Base-by-base conservation (phyloP, 2,113 vertebrate genomes). In the Synodontis membranacea region DNA sequence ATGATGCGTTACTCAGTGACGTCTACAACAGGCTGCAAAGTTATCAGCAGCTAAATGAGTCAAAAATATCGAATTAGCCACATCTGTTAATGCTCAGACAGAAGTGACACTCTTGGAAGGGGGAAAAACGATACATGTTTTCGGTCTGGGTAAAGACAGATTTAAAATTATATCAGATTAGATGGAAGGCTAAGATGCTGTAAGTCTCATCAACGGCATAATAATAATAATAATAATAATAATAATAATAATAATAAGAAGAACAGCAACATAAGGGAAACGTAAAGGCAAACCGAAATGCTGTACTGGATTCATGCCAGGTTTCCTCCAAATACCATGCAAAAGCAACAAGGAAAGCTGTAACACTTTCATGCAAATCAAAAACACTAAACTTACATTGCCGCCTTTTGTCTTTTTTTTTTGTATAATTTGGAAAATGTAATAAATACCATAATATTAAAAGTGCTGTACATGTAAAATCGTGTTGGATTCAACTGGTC, bases 31-130 rank as follows among this genome's bases (percentile, higher is more conserved):
- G 42, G 31, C 23, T 56, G 58, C 37, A 17, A 39, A 66, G 46
- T 21, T 54, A 46, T 68, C 14, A 68, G 50, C 42, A 37, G 39
- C 56, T 48, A 74, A 82, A n/a, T 54, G 28, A 46, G 70, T 31
- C 48, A 74, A 74, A 74, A 84, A 74, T 75, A 74, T 72, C 60
- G 17, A 84, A 58, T 46, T 72, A 58, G 28, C 28, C 52, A 60
- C 52, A 75, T 37, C 34, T 75, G 54, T 58, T 60, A 52, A 54
- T n/a, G 52, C 42, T 64, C 25, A 17, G 42, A 83, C 70, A 44
- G 50, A 58, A 42, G n/a, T 56, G 34, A 28, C 10, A 3, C 46
- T 42, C 21, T 42, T 5, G 23, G 5, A 76, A 70, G 62, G 19
- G 5, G 60, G 8, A 2, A 44, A 39, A 42, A 42, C 23, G 25